A percentile compares a stretch with the other conserved stretches of the same genome.
Evolutionary conservation across 2,888 invertebrate species (phyloP).

Genomic region (Ophion ellenae): DNA sequence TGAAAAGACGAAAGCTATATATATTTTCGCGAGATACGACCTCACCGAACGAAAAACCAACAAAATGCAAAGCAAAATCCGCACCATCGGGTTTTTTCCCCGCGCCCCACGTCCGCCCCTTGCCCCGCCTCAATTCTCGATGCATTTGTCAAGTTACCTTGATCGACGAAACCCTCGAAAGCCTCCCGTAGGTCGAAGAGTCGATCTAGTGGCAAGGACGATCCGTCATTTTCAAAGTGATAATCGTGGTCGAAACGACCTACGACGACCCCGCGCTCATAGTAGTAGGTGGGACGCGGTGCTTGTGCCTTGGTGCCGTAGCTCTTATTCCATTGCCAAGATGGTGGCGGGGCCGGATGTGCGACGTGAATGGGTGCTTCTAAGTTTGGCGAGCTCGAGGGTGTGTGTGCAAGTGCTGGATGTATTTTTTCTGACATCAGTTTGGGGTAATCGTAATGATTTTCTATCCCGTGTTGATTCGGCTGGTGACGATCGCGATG

Average conservation of each 20-base stretch:
- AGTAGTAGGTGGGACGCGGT: slow-evolving; percentile 82
- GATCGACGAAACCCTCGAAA: slow-evolving; percentile 87
- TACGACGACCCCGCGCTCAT: slow-evolving; percentile 83
- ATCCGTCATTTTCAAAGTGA: slow-evolving; percentile 69
- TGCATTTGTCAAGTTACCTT: slow-evolving; percentile 85
- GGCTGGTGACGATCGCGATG: slow-evolving; percentile 67
- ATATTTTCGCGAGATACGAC: not conserved
- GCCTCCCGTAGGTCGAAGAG: slow-evolving; percentile 87
- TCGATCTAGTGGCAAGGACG: slow-evolving; percentile 85
- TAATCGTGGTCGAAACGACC: slow-evolving; percentile 85
- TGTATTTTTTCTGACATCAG: slow-evolving; percentile 45
- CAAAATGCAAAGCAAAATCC: not conserved
- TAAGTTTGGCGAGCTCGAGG: slow-evolving; percentile 77
- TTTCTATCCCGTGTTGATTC: slow-evolving; percentile 12
- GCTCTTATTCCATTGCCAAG: slow-evolving; percentile 77
- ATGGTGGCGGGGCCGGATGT: slow-evolving; percentile 68
- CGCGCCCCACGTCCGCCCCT: not conserved
- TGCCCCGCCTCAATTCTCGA: slow-evolving; percentile 3
- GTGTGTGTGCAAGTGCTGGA: slow-evolving; percentile 74
- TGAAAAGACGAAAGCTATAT: too few species aligned
- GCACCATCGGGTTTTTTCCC: not conserved
- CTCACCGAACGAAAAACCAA: not conserved
- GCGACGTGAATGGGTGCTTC: slow-evolving; percentile 76
- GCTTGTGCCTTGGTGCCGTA: slow-evolving; percentile 79
- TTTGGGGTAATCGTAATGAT: slow-evolving; percentile 63